Conservation (phyloP, 1,140 invertebrate genomes). For the Sarcophaga peregrina region DNA sequence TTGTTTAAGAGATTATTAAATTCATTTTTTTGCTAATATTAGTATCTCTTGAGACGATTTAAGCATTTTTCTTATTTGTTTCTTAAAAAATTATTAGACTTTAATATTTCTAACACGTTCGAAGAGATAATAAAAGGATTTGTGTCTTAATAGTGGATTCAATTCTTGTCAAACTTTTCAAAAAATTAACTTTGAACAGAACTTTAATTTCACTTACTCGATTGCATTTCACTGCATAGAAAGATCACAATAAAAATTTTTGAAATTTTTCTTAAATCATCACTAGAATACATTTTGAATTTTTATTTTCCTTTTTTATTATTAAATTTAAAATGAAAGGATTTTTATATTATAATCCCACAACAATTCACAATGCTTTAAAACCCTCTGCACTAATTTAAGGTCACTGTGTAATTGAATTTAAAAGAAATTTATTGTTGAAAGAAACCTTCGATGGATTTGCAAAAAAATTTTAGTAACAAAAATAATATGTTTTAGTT, state of each 20-base stretch:
- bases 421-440: conserved; percentile 6
- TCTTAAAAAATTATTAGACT: too few relatives aligned
- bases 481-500: not conserved
- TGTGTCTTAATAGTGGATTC: too few relatives aligned
- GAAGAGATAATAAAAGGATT: too few relatives aligned
- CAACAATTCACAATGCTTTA: not conserved
- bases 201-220: conserved; percentile 52
- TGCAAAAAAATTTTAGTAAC: conserved; percentile 12
- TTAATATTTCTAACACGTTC: too few relatives aligned
- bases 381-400: not conserved
- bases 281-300: conserved; percentile 55
- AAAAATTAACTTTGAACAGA: too few relatives aligned
- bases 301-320: conserved; percentile 17
- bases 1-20: too few relatives aligned
- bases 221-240: conserved; percentile 63
- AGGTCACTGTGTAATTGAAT: conserved; percentile 17
- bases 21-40: too few relatives aligned
- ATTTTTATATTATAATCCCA: not conserved
- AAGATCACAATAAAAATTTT: conserved; percentile 61
- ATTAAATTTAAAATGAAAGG: not conserved
- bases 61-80: too few relatives aligned
- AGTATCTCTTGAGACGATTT: too few relatives aligned
- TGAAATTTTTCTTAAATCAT: conserved; percentile 49
- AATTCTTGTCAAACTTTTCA: too few relatives aligned
- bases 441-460: conserved; percentile 36